These are phyloP conservation scores for Holocentrus rufus DNA, from an alignment of 2,797 vertebrate genomes.

Conservation along the genomic window DNA sequence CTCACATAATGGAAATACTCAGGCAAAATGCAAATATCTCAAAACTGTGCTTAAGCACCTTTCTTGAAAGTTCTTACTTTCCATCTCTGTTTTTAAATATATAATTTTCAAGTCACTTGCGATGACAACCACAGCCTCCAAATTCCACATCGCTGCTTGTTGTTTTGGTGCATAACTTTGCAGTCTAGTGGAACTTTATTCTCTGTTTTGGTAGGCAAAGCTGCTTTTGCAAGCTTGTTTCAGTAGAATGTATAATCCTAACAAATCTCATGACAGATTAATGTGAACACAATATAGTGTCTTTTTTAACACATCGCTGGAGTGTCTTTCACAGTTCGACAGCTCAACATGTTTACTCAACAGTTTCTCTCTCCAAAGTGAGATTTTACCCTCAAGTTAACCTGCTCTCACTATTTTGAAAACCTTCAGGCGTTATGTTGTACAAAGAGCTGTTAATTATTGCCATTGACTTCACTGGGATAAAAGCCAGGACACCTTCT, in stretches of 20 bases:
- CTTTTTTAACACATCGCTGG: neutral
- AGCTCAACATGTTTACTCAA: constrained; percentile 5
- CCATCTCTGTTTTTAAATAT: neutral
- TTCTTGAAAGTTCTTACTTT: too few species aligned
- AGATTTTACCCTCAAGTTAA: neutral
- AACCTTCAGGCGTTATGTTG: neutral
- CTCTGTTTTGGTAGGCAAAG: too few species aligned
- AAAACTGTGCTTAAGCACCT: too few species aligned
- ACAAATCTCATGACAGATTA: neutral
- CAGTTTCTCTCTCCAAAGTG: neutral
- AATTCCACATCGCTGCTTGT: neutral
- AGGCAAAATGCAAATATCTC: too few species aligned
- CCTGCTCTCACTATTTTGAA: neutral
- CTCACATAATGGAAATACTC: too few species aligned
- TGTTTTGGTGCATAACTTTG: neutral
- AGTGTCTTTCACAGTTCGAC: neutral
- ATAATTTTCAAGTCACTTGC: neutral
- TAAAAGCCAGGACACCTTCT: constrained; percentile 36
- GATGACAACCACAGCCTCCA: neutral
- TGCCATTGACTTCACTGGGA: constrained; percentile 26
- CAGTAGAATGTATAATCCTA: too few species aligned
- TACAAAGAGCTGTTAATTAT: constrained; percentile 7
- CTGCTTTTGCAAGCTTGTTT: too few species aligned
- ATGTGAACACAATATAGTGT: neutral
- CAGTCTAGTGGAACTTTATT: neutral